Conservation (phyloP, 2,113 vertebrate species). For the Siniperca knerii region DNA sequence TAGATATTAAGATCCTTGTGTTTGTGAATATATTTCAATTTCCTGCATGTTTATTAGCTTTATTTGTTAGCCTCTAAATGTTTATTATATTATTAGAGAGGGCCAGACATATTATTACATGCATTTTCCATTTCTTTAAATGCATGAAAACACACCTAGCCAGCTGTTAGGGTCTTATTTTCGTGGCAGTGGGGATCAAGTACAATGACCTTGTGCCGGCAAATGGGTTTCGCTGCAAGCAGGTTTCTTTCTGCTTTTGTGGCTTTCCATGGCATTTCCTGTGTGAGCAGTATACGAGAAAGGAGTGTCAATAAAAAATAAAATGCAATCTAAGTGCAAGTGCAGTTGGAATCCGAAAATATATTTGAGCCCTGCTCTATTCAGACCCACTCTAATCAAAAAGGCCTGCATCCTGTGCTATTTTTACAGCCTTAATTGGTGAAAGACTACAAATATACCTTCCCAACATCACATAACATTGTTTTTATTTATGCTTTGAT, state of each 20-base stretch:
- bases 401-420: neutral
- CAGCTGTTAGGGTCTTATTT: conserved; percentile 6
- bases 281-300: neutral
- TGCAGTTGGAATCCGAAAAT: neutral
- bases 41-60: neutral
- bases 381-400: neutral
- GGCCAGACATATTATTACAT: neutral
- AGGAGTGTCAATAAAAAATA: neutral
- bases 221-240: conserved; percentile 23
- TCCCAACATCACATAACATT: neutral
- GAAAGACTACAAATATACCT: neutral
- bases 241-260: neutral
- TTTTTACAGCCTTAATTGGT: neutral
- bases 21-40: neutral
- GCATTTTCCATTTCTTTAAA: neutral
- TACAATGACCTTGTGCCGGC: conserved; percentile 24
- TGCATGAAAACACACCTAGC: conserved; percentile 4
- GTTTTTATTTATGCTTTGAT: neutral
- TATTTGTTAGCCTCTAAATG: neutral
- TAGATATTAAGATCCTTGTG: neutral
- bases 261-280: neutral
- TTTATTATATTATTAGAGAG: neutral
- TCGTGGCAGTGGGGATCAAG: conserved; percentile 1
- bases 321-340: neutral
- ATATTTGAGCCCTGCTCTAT: neutral